Evolutionary conservation across 1,140 invertebrate genomes (phyloP).

Genomic region (Zaprionus inermis): DNA sequence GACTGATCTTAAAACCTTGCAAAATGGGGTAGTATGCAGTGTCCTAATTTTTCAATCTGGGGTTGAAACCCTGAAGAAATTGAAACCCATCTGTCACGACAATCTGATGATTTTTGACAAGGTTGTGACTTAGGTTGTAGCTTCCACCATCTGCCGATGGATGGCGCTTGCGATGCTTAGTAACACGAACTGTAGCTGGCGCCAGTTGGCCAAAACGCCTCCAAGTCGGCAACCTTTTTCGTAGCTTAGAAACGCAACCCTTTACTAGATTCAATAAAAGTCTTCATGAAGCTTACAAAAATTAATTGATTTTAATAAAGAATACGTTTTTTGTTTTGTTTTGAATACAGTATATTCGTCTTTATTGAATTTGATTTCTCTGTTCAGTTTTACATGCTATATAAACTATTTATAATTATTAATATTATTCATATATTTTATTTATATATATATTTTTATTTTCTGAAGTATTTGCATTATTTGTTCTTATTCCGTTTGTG

Average conservation of each 20-base stretch:
- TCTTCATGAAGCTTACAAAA: no score
- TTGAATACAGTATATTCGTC: slow-evolving; percentile 81
- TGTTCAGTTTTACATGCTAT: slow-evolving; percentile 81
- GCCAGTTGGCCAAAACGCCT: not conserved
- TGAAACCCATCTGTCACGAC: no score
- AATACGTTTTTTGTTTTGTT: slow-evolving; percentile 27
- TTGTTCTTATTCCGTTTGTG: slow-evolving; percentile 1
- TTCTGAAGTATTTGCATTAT: slow-evolving; percentile 59
- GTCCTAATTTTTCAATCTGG: no score
- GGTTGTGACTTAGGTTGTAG: not conserved
- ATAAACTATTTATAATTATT: slow-evolving; percentile 77
- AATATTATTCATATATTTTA: slow-evolving; percentile 70
- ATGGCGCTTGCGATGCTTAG: not conserved
- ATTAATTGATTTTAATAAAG: no score
- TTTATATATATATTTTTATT: slow-evolving; percentile 52
- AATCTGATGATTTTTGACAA: no score
- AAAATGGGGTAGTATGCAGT: no score
- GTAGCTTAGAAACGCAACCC: not conserved
- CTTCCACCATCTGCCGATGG: not conserved
- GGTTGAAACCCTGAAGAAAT: no score
- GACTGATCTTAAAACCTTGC: not conserved
- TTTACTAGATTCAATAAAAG: not conserved
- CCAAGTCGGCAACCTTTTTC: not conserved
- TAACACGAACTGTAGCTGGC: slow-evolving; percentile 15
- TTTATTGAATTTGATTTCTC: slow-evolving; percentile 83